Base-by-base conservation (phyloP, 2,113 vertebrate genomes). In the Acanthochromis polyacanthus region DNA sequence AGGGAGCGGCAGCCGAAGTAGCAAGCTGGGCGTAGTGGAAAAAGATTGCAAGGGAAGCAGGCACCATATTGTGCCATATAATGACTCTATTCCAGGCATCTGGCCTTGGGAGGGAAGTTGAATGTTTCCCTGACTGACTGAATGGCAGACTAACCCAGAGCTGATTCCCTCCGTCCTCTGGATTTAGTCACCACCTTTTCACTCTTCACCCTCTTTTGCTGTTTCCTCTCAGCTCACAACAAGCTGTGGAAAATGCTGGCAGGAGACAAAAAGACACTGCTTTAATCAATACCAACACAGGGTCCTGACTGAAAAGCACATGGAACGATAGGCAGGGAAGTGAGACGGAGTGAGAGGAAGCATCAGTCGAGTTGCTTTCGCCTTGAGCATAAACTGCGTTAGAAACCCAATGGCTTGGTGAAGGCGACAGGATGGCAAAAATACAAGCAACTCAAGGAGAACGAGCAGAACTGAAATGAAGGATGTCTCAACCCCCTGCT, bases 211-310 rank as follows among this genome's bases (percentile, higher is more conserved):
- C 40, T 55, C 52, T 71, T 56, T 75, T 4, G 36, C 76, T 83
- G 78, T 77, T 87, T 89, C 70, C 83, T 90, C 61, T 89, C 76
- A 75, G 77, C 79, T 83, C 69, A 71, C 79, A 86, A 77, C 48
- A n/a, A 80, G 77, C 77, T 67, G 86, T 84, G 73, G 78, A 89
- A 90, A 90, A 83, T 63, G 65, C 81, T 92, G 85, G 90, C 91
- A 90, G 67, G 51, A 86, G 88, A 90, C 85, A 77, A 86, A 89
- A 89, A 90, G 87, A 90, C 77, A 70, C 20, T 1, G 60, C 62
- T 88, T 89, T 92, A 93, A 94, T 94, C 89, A 91, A 92, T 90
- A 91, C 86, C 91, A 89, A 91, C 79, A 80, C 82, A 74, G 82
- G 85, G 69, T 70, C 84, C 89, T 89, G 89, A 85, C 85, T 84